A percentile compares a stretch with the other conserved stretches of the same genome.
These are phyloP conservation scores for Mastomys coucha DNA, from an alignment of 2,113 vertebrate species.

Conservation along the genomic window DNA sequence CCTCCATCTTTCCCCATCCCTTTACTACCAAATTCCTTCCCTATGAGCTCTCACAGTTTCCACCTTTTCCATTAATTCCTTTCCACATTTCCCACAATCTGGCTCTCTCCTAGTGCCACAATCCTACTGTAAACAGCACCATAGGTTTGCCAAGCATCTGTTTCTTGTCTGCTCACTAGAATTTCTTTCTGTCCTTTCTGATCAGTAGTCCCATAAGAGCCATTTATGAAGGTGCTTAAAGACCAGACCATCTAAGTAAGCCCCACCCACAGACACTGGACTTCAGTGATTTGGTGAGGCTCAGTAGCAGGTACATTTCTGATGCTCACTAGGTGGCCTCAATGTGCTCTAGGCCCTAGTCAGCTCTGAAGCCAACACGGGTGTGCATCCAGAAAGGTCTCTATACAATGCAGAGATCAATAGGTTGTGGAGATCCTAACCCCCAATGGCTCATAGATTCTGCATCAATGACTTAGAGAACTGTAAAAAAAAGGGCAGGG, in stretches of 20 bases:
- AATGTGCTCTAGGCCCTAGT: rapidly evolving
- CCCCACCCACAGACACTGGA: not conserved
- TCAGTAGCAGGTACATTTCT: not conserved
- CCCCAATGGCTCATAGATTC: not conserved
- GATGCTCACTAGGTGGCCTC: not conserved
- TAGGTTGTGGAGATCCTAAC: not conserved
- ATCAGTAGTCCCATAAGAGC: not conserved
- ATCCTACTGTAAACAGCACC: not conserved
- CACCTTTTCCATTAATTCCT: not conserved
- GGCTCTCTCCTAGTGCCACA: not conserved
- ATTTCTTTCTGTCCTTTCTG: not conserved
- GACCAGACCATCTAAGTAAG: not conserved
- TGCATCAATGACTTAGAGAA: not conserved
- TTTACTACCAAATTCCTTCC: not conserved
- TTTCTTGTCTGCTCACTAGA: not conserved
- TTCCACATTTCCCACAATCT: not conserved
- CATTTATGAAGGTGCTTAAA: not conserved
- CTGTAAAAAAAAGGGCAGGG: not conserved
- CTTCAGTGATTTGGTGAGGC: not conserved
- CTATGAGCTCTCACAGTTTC: not conserved
- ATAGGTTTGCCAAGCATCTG: not conserved
- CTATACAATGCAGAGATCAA: not conserved
- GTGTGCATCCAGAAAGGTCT: not conserved
- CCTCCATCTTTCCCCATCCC: not conserved
- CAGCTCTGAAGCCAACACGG: not conserved